phyloP scores from a whole-genome alignment of 2,113 vertebrate genomes.

The Pavo muticus region DNA sequence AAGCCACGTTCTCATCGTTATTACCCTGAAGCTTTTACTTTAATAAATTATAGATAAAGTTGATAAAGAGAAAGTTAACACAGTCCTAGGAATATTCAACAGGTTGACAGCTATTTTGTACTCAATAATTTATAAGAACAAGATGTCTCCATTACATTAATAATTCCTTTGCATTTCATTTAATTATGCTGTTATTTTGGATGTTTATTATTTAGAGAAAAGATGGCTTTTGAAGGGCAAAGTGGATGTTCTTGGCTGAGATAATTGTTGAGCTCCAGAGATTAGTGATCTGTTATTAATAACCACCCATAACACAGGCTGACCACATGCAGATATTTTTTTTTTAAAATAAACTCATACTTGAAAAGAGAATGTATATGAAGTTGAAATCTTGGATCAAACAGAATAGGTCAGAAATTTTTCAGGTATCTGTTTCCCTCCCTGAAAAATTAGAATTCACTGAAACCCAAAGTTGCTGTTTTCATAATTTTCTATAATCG shows the following conservation, averaged over 20 bases:
- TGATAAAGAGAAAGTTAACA: constrained; percentile 69
- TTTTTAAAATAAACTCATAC: neutral
- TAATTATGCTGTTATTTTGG: constrained; percentile 65
- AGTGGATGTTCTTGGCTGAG: neutral
- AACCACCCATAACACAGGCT: neutral
- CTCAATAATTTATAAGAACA: constrained; percentile 75
- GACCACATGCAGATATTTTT: neutral
- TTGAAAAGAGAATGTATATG: neutral
- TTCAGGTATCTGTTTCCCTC: rapidly evolving
- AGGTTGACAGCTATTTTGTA: constrained; percentile 63
- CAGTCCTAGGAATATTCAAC: constrained; percentile 70
- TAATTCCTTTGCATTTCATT: constrained; percentile 76
- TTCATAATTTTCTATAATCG: neutral
- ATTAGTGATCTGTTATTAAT: neutral
- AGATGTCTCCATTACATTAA: constrained; percentile 77
- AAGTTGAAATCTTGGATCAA: neutral
- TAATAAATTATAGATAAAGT: constrained; percentile 76
- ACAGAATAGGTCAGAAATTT: neutral
- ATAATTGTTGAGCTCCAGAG: neutral
- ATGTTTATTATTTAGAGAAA: constrained; percentile 53
- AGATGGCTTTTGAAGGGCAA: constrained; percentile 32
- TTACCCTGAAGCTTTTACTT: constrained; percentile 51
- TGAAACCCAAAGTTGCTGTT: neutral
- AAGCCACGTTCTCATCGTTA: constrained; percentile 58
- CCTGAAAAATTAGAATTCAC: neutral